phyloP scores from a whole-genome alignment of 2,113 vertebrate genomes.

The Lagopus leucura region DNA sequence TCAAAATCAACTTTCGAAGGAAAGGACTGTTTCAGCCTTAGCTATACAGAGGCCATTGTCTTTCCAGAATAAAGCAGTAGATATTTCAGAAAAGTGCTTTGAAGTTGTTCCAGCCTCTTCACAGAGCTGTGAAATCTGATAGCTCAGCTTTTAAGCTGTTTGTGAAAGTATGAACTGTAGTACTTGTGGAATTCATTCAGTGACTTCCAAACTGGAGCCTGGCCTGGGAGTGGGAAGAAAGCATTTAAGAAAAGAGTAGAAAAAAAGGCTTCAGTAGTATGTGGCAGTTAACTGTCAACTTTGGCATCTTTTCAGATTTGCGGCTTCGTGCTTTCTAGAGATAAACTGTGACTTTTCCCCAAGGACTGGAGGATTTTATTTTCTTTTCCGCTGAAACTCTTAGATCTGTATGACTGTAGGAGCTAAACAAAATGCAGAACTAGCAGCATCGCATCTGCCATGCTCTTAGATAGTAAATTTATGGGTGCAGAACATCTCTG shows the following conservation, averaged over 20 bases:
- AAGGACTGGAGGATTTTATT: conserved; percentile 63
- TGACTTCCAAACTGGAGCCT: conserved; percentile 72
- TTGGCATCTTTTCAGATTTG: conserved; percentile 70
- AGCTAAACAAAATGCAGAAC: conserved; percentile 38
- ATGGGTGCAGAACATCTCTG: background rate
- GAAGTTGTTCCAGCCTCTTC: conserved; percentile 78
- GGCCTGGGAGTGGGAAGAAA: conserved; percentile 58
- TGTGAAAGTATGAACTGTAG: conserved; percentile 77
- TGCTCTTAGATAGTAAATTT: conserved; percentile 30
- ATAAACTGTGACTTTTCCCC: conserved; percentile 74
- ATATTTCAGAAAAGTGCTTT: conserved; percentile 77
- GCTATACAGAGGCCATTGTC: conserved; percentile 64
- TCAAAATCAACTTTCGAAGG: background rate
- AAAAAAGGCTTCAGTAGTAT: conserved; percentile 3
- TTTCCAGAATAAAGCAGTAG: conserved; percentile 76
- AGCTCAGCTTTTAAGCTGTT: conserved; percentile 74
- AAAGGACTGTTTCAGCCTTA: background rate
- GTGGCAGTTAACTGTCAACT: conserved; percentile 63
- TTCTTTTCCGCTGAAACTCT: conserved; percentile 44
- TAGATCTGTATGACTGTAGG: conserved; percentile 7
- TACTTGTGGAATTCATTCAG: conserved; percentile 83
- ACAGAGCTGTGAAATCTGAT: conserved; percentile 78
- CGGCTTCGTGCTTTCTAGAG: conserved; percentile 71
- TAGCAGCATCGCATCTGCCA: conserved; percentile 5
- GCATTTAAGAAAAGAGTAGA: conserved; percentile 5